Percentiles rank a stretch among this genome's conserved stretches.
Evolutionary conservation across 2,113 vertebrate genomes (phyloP).

Genomic region (Zosterops borbonicus): DNA sequence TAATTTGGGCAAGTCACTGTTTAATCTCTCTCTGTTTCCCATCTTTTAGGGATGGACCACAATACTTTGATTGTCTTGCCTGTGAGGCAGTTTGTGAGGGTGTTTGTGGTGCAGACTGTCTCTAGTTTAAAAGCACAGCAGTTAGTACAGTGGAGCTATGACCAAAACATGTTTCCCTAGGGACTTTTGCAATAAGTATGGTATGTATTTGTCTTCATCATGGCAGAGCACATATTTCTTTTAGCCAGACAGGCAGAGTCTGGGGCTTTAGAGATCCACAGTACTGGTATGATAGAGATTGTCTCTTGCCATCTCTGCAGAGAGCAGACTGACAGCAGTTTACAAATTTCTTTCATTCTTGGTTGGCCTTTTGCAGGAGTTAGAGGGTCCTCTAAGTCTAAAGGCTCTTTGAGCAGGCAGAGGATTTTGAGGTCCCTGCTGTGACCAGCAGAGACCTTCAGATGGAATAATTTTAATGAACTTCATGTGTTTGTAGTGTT

Average conservation of each 20-base stretch:
- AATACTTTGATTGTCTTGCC: neutral
- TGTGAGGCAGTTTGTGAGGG: neutral
- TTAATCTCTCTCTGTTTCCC: neutral
- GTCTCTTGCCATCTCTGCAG: neutral
- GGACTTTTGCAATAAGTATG: neutral
- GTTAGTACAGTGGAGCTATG: neutral
- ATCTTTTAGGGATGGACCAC: neutral
- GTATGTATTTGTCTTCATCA: neutral
- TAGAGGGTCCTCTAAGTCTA: neutral
- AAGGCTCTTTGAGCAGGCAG: neutral
- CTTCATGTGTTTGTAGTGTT: neutral
- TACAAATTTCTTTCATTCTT: neutral
- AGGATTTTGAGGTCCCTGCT: neutral
- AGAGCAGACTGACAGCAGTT: neutral
- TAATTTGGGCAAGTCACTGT: conserved; percentile 25
- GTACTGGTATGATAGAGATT: neutral
- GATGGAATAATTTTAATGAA: conserved; percentile 11
- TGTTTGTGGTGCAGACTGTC: conserved; percentile 56
- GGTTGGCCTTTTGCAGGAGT: neutral
- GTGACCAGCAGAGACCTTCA: neutral
- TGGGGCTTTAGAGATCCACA: neutral
- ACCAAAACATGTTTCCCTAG: neutral
- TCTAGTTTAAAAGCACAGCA: conserved; percentile 5
- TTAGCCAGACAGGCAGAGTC: neutral
- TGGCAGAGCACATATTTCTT: neutral